Conservation (phyloP, 2,888 invertebrate species). For the Agrotis clavis region DNA sequence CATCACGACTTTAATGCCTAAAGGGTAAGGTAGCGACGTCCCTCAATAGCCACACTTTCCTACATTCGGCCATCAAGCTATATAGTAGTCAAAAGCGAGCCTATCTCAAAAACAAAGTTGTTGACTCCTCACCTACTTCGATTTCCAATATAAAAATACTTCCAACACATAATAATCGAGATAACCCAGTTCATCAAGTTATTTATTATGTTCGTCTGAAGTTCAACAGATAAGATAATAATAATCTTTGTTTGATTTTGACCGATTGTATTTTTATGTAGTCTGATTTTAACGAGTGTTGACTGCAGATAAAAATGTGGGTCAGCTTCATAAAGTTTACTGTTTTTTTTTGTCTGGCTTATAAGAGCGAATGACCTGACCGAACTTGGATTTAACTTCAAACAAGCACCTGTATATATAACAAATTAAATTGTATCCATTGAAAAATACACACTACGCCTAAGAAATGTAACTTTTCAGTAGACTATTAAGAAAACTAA, state of each 20-base stretch:
- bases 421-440: too few relatives aligned
- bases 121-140: not conserved
- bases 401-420: too few relatives aligned
- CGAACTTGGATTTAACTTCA: too few relatives aligned
- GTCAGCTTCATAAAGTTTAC: not conserved
- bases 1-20: not conserved
- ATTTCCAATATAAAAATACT: constrained; percentile 15
- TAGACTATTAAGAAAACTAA: too few relatives aligned
- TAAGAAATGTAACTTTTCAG: too few relatives aligned
- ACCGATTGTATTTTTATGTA: constrained; percentile 28
- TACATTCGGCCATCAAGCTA: not conserved
- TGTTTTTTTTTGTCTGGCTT: not conserved
- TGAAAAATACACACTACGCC: too few relatives aligned
- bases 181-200: constrained; percentile 49
- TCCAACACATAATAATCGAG: constrained; percentile 29
- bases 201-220: constrained; percentile 36
- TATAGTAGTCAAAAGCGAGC: too few relatives aligned
- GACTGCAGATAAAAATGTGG: constrained; percentile 12
- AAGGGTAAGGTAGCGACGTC: not conserved
- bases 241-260: constrained; percentile 34
- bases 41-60: not conserved
- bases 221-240: constrained; percentile 46
- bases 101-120: too few relatives aligned
- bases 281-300: constrained; percentile 25
- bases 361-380: not conserved